Conservation (phyloP, 2,888 invertebrate species). For the Acleris holmiana region DNA sequence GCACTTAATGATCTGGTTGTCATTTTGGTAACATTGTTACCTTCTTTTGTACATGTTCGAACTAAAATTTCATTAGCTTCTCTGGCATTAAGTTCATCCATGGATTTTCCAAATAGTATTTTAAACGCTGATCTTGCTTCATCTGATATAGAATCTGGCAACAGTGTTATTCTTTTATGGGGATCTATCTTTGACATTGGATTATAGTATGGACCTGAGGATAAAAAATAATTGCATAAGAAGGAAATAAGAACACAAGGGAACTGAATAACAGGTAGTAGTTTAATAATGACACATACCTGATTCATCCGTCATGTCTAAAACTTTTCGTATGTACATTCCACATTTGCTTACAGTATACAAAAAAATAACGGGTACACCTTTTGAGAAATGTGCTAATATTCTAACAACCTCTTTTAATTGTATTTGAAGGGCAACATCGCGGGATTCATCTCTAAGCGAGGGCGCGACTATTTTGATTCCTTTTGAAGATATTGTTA, state of each 20-base stretch:
- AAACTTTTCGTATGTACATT: constrained; percentile 86
- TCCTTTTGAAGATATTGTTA: constrained; percentile 83
- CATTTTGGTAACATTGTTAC: constrained; percentile 70
- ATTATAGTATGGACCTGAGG: constrained; percentile 83
- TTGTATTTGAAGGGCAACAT: constrained; percentile 87
- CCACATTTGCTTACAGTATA: constrained; percentile 89
- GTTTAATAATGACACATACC: constrained; percentile 50
- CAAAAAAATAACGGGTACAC: constrained; percentile 91
- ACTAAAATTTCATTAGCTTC: constrained; percentile 94
- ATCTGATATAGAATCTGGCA: constrained; percentile 88
- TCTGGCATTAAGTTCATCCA: constrained; percentile 88
- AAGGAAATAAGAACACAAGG: constrained; percentile 1
- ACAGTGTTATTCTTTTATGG: constrained; percentile 89
- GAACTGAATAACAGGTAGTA: constrained; percentile 1
- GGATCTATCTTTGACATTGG: constrained; percentile 87
- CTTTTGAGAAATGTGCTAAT: constrained; percentile 90
- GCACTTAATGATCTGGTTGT: constrained; percentile 69
- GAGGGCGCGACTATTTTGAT: constrained; percentile 86
- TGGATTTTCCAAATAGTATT: constrained; percentile 84
- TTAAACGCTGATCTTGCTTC: constrained; percentile 87
- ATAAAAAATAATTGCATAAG: constrained; percentile 25
- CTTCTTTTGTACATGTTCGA: constrained; percentile 88
- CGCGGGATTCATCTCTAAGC: constrained; percentile 79
- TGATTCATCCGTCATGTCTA: constrained; percentile 87
- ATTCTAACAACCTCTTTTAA: constrained; percentile 89